phyloP scores from a whole-genome alignment of 2,888 invertebrate genomes.

The Pristionchus exspectatus region DNA sequence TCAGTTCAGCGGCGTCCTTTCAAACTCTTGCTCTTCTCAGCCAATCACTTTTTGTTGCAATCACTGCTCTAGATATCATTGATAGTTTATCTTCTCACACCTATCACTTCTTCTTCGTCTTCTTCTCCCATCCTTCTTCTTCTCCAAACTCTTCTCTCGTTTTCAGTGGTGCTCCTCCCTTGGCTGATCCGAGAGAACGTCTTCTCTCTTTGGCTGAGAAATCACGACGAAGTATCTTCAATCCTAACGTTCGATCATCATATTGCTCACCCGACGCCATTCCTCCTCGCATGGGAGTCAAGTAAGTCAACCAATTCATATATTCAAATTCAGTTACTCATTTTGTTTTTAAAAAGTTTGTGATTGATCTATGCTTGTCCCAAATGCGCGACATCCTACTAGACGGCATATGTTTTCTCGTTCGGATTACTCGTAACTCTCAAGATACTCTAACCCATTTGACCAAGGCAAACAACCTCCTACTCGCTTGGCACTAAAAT shows the following conservation, averaged over 20 bases:
- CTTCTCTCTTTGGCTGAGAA: constrained; percentile 55
- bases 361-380: neutral
- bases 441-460: constrained; percentile 13
- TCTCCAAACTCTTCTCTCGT: constrained; percentile 37
- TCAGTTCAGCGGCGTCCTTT: neutral
- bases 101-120: constrained; percentile 32
- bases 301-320: constrained; percentile 38
- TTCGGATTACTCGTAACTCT: constrained; percentile 27
- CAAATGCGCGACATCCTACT: neutral
- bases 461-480: constrained; percentile 15
- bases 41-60: neutral
- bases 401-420: neutral
- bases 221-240: constrained; percentile 45
- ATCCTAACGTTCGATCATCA: constrained; percentile 43
- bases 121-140: neutral
- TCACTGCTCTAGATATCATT: neutral
- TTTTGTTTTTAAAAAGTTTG: neutral
- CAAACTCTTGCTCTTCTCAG: neutral
- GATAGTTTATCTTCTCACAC: constrained; percentile 9
- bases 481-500: neutral
- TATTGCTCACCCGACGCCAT: constrained; percentile 48
- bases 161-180: constrained; percentile 45
- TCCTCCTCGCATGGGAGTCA: constrained; percentile 53
- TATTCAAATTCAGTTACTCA: no score
- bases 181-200: constrained; percentile 49